Percentiles rank a stretch among this genome's conserved stretches.
These are phyloP conservation scores for Perca schrenkii DNA, from an alignment of 2,113 vertebrate species.

Conservation along the genomic window DNA sequence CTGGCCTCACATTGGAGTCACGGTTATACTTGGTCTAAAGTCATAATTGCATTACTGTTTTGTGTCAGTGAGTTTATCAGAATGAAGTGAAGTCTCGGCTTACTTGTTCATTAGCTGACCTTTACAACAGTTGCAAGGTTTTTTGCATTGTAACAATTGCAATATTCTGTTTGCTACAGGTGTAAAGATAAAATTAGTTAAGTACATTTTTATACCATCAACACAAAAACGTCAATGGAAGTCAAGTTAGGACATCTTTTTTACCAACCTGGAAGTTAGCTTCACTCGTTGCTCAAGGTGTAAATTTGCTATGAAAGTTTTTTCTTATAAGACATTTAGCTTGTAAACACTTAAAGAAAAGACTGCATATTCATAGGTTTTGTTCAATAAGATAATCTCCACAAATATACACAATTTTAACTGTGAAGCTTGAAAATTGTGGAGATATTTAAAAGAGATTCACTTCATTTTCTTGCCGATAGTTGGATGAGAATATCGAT, in stretches of 20 bases:
- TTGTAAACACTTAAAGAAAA: background rate
- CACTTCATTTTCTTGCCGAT: background rate
- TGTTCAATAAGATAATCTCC: background rate
- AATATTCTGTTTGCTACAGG: background rate
- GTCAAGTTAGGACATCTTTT: background rate
- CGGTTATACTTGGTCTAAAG: background rate
- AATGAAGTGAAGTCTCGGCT: too few species aligned
- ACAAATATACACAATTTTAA: background rate
- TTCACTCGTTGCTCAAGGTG: background rate
- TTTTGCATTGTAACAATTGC: background rate
- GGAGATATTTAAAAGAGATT: background rate
- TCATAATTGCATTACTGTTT: constrained; percentile 4
- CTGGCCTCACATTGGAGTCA: background rate
- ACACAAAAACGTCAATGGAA: background rate
- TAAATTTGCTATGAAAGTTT: background rate
- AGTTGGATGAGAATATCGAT: background rate
- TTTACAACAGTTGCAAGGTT: background rate
- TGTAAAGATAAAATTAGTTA: background rate
- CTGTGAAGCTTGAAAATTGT: background rate
- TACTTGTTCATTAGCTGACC: background rate
- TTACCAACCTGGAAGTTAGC: background rate
- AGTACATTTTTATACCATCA: background rate
- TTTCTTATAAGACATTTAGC: background rate
- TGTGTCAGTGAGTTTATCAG: background rate
- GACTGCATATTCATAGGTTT: too few species aligned